These are phyloP conservation scores for Troilus luridus DNA, from an alignment of 2,888 invertebrate species.

Conservation along the genomic window DNA sequence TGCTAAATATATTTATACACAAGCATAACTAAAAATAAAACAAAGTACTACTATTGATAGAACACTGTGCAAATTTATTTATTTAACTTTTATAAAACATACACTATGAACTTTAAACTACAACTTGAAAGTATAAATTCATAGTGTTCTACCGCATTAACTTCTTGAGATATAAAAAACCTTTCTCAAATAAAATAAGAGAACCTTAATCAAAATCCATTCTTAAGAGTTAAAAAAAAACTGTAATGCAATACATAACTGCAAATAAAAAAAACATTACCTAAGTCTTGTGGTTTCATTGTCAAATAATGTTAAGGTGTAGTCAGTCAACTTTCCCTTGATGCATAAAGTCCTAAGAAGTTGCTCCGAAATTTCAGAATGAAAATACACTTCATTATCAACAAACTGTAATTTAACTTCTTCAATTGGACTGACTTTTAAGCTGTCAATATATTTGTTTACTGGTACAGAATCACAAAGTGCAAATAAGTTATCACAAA, in stretches of 20 bases:
- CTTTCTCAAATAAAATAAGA: not conserved
- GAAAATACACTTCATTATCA: slow-evolving; percentile 74
- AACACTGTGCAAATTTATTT: not conserved
- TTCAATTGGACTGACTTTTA: not conserved
- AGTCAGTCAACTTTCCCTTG: slow-evolving; percentile 75
- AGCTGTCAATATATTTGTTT: slow-evolving; percentile 26
- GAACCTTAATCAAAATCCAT: not conserved
- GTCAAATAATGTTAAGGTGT: slow-evolving; percentile 75
- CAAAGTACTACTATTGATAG: no score
- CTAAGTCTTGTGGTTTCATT: slow-evolving; percentile 74
- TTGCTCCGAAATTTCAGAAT: slow-evolving; percentile 74
- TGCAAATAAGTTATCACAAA: slow-evolving; percentile 75
- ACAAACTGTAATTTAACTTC: slow-evolving; percentile 68
- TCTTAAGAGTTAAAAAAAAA: not conserved
- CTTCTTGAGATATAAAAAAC: not conserved
- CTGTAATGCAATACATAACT: not conserved
- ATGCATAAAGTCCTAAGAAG: slow-evolving; percentile 73
- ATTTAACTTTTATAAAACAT: not conserved
- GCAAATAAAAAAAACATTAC: slow-evolving; percentile 66
- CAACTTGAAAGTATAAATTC: no score
- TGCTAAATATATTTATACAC: not conserved
- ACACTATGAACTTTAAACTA: not conserved
- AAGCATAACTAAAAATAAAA: not conserved
- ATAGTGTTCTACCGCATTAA: no score
- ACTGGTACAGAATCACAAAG: slow-evolving; percentile 69